phyloP scores from a whole-genome alignment of 2,113 vertebrate species.

The zebrafish (Danio rerio) region DNA sequence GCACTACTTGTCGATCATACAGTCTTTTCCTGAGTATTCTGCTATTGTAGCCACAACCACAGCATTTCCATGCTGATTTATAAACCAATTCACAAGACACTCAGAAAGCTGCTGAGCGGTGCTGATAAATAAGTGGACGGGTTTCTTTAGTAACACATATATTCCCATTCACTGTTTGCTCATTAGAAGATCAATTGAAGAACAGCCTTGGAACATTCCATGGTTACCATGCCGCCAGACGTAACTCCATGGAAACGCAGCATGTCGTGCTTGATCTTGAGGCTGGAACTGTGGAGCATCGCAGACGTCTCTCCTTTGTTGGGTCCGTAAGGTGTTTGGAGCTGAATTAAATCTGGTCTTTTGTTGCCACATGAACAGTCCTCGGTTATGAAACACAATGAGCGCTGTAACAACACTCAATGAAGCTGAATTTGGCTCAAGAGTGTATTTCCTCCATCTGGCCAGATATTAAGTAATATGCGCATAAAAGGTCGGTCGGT shows the following conservation, averaged over 20 bases:
- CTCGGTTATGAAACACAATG: background rate
- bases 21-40: background rate
- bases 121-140: background rate
- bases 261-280: constrained; percentile 55
- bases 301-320: background rate
- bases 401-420: background rate
- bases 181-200: background rate
- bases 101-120: background rate
- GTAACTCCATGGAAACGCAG: constrained; percentile 33
- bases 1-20: background rate
- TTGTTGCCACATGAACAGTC: background rate
- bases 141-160: background rate
- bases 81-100: background rate
- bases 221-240: constrained; percentile 38
- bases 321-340: background rate
- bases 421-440: background rate
- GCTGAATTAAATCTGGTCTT: constrained; percentile 1
- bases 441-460: background rate
- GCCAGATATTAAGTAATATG: constrained; percentile 13
- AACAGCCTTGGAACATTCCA: background rate
- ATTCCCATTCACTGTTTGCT: background rate
- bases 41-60: background rate
- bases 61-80: background rate
- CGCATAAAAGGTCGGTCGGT: background rate
- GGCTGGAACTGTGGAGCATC: constrained; percentile 10